Percentiles rank a stretch among this genome's conserved stretches.
These are phyloP conservation scores for Melipona quadrifasciata DNA, from an alignment of 1,140 invertebrate genomes.

Conservation along the genomic window DNA sequence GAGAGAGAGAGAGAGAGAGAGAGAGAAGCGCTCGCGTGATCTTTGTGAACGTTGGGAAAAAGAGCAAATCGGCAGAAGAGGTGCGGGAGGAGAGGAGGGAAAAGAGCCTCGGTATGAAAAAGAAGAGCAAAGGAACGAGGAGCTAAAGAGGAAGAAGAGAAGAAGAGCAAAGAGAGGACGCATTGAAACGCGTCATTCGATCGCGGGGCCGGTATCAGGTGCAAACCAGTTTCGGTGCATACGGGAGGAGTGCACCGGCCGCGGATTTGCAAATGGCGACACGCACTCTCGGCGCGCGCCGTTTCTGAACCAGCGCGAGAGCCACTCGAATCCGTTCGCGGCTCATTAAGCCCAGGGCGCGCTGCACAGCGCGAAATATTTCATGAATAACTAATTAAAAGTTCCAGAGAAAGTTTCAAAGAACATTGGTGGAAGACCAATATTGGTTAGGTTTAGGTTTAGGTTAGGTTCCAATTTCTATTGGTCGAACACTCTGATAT, in stretches of 20 bases:
- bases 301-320: conserved; percentile 7
- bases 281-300: conserved; percentile 54
- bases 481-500: no score
- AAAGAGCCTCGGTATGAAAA: neutral
- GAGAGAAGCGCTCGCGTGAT: conserved; percentile 52
- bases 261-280: conserved; percentile 72
- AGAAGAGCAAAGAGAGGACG: conserved; percentile 46
- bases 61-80: conserved; percentile 49
- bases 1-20: neutral
- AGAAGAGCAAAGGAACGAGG: neutral
- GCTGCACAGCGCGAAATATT: no score
- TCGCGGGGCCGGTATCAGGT: conserved; percentile 79
- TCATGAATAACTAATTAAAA: no score
- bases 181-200: conserved; percentile 81
- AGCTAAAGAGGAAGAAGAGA: conserved; percentile 48
- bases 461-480: no score
- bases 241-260: conserved; percentile 53
- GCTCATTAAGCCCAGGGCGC: no score
- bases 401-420: no score
- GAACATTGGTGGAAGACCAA: no score
- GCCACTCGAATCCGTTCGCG: neutral
- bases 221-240: conserved; percentile 79
- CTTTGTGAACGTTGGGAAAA: conserved; percentile 50
- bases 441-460: no score
- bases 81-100: conserved; percentile 39